Evolutionary conservation across 2,888 invertebrate genomes (phyloP), one percentile per base, ranked within the genome.

Genomic region (Labia minor): DNA sequence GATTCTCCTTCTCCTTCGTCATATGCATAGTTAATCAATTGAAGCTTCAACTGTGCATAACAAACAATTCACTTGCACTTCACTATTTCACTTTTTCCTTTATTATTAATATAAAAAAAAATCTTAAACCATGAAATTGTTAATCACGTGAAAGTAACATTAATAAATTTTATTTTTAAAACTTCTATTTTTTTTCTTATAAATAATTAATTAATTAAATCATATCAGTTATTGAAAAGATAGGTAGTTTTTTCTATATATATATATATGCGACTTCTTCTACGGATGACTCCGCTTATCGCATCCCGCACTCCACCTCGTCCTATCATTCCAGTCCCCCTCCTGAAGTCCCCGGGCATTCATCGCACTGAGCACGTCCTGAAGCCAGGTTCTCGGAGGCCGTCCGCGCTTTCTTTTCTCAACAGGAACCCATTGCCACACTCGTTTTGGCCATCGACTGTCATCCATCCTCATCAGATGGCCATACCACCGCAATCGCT

Each of bases 91-190:
- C 49, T 49, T 49, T 49, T 49, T 16, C 3, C 26, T 26, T 26
- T 26, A 26, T 26, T 26, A 6, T 26, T 26, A 26, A 49, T 8
- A 14, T 4, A 49, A 49, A n/a, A 49, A 8, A 49, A 49, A 4
- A 49, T 49, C 16, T 49, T 49, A 49, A n/a, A 49, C n/a, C 49
- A 49, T 49, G 49, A 49, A 49, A 49, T 49, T 49, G 16, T 49
- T 49, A 49, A 49, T n/a, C 49, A 49, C 14, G 49, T 11, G 49
- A 49, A 49, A 49, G 14, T 14, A 11, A 49, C 49, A 11, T 49
- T 49, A 8, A 33, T 33, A 33, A 11, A 33, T 33, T 8, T 8
- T 33, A 8, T 33, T 33, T 33, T 8, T 33, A 8, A 33, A 8
- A 33, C 6, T 33, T 33, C 11, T 6, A 33, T 33, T 33, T 33